Evolutionary conservation across 2,888 invertebrate species (phyloP).

Genomic region (Eupeodes luniger): DNA sequence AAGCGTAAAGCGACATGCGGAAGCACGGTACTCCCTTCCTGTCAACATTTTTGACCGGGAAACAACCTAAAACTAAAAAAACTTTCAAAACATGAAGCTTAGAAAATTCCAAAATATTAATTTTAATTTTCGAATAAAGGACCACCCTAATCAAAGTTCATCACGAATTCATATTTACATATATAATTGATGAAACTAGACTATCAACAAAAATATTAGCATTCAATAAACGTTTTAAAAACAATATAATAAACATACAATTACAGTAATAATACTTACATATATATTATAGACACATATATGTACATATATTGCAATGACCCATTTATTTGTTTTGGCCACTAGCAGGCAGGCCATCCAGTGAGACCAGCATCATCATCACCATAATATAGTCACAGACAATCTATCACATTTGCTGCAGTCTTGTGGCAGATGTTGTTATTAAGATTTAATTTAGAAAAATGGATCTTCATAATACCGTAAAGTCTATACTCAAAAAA

Average conservation of each 20-base stretch:
- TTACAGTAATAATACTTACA: neutral
- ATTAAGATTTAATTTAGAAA: constrained; percentile 68
- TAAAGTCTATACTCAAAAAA: constrained; percentile 2
- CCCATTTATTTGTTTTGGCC: constrained; percentile 59
- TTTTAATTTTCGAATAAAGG: too few relatives aligned
- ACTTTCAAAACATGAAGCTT: too few relatives aligned
- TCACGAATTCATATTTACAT: too few relatives aligned
- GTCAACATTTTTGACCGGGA: too few relatives aligned
- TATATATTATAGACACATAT: neutral
- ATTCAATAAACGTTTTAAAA: constrained; percentile 6
- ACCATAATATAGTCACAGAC: constrained; percentile 36
- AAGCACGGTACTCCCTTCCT: too few relatives aligned
- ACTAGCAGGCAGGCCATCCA: neutral
- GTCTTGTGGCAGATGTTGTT: constrained; percentile 56
- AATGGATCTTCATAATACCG: constrained; percentile 33
- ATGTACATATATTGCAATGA: constrained; percentile 45
- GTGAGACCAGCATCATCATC: neutral
- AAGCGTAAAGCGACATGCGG: too few relatives aligned
- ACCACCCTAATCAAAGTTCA: too few relatives aligned
- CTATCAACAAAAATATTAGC: constrained; percentile 8
- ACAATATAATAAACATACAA: neutral
- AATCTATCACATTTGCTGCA: constrained; percentile 51
- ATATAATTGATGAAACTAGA: too few relatives aligned
- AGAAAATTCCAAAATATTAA: too few relatives aligned
- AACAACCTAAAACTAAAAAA: too few relatives aligned